Base-by-base conservation (phyloP, 2,113 vertebrate genomes). In the Buteo buteo region DNA sequence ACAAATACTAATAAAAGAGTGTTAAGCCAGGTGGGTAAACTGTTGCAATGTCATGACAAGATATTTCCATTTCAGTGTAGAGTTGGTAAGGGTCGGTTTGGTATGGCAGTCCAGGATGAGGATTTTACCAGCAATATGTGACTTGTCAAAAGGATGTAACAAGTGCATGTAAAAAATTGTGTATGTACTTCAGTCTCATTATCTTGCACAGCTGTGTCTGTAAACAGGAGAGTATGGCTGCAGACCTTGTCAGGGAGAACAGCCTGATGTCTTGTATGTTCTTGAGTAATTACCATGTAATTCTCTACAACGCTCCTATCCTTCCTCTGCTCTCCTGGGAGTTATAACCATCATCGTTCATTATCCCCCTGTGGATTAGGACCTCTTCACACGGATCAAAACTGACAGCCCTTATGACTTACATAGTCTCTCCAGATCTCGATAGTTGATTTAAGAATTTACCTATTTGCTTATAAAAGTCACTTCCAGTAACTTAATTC, bases 41-140 rank as follows among this genome's bases (percentile, higher is more conserved):
- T 3, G 21, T 26, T 74, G 52, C 29, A 38, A 0, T 86, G 73
- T 50, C 0, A 0, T 74, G 82, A 76, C 26, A 50, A 52, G 16
- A 1, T 70, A 29, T 49, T 80, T 73, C 65, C 4, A 1, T 90
- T 85, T 70, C 42, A 50, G 66, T 28, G 16, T 34, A 29, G 32
- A 65, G 57, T 4, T 76, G 52, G 15, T 67, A 76, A 42, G 22
- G 72, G 36, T 72, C 6, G 2, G 24, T 73, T 92, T 69, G 49
- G 10, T 52, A 3, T 38, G 57, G 25, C 65, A 18, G 18, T 24
- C 28, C 61, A 45, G 77, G 57, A 52, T 44, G 32, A 58, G 44
- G 42, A 22, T 65, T 40, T 67, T 82, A 58, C 31, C 59, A 36
- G 55, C 62, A 90, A 40, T 38, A 6, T 25, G 5, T 13, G 25